phyloP scores from a whole-genome alignment of 2,113 vertebrate species.

The Aepyceros melampus region DNA sequence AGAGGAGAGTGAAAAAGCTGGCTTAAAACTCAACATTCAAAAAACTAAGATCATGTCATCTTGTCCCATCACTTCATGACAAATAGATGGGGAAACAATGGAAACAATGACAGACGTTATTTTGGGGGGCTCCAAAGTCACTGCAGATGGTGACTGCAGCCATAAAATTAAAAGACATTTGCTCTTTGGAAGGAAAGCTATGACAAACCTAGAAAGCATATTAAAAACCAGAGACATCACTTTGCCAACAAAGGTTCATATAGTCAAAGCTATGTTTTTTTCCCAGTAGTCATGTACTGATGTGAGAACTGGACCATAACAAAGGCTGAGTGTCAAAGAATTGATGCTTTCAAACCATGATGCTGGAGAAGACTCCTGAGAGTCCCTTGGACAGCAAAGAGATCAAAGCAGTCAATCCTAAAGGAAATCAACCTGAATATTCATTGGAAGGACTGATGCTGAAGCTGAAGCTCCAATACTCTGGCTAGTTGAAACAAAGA shows the following conservation, averaged over 20 bases:
- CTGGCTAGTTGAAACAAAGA: not conserved
- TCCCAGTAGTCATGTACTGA: not conserved
- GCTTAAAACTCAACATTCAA: not conserved
- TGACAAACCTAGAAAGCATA: not conserved
- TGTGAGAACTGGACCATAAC: not conserved
- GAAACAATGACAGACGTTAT: not conserved
- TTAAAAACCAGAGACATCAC: not conserved
- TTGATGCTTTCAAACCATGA: not conserved
- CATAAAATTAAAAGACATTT: not conserved
- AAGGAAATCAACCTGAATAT: not conserved
- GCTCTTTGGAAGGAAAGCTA: not conserved
- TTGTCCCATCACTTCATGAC: not conserved
- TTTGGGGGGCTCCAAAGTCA: not conserved
- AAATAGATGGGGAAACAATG: not conserved
- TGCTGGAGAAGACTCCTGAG: not conserved
- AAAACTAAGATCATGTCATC: not conserved
- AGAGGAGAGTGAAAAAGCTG: not conserved
- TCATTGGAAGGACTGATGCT: not conserved
- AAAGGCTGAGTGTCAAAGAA: not conserved
- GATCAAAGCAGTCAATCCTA: not conserved
- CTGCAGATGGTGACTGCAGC: not conserved
- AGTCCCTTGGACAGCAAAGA: not conserved
- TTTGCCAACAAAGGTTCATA: not conserved
- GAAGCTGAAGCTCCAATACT: not conserved
- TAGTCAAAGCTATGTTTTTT: not conserved